Percentiles rank a stretch among this genome's conserved stretches.
phyloP scores from a whole-genome alignment of 2,113 vertebrate species.

The Phaethon lepturus region DNA sequence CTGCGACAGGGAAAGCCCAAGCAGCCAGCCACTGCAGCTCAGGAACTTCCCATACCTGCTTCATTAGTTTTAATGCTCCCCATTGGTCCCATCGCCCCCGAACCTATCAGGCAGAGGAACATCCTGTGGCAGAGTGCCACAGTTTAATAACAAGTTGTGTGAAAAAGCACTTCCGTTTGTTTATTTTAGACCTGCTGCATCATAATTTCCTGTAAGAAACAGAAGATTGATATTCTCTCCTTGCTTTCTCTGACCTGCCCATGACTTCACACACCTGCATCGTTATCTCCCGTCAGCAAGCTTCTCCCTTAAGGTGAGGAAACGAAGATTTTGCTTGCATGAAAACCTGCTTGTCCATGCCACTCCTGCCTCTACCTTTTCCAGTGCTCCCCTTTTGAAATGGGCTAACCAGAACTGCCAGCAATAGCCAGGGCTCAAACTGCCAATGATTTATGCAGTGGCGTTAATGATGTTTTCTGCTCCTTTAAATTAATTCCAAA shows the following conservation, averaged over 20 bases:
- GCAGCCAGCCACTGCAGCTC: background rate
- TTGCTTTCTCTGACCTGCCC: background rate
- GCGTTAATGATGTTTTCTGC: rapidly evolving
- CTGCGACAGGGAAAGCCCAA: background rate
- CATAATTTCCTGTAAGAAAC: conserved; percentile 11
- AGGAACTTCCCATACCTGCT: conserved; percentile 7
- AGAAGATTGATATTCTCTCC: background rate
- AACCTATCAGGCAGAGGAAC: background rate
- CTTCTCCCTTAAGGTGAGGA: background rate
- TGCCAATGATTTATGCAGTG: rapidly evolving
- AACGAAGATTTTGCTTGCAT: rapidly evolving
- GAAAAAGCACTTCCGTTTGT: background rate
- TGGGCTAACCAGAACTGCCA: background rate
- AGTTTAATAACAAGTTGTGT: background rate
- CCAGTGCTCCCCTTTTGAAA: background rate
- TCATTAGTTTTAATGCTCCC: background rate
- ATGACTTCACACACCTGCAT: background rate
- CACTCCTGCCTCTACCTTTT: background rate
- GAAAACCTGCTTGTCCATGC: rapidly evolving
- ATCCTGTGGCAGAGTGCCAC: background rate
- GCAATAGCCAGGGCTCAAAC: background rate
- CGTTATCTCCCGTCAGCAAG: background rate
- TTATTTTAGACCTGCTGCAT: conserved; percentile 36
- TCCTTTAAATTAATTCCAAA: background rate
- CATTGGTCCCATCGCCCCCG: rapidly evolving